A percentile compares a stretch with the other conserved stretches of the same genome.
Conservation (phyloP, 2,113 vertebrate species). For the Tragulus kanchil region DNA sequence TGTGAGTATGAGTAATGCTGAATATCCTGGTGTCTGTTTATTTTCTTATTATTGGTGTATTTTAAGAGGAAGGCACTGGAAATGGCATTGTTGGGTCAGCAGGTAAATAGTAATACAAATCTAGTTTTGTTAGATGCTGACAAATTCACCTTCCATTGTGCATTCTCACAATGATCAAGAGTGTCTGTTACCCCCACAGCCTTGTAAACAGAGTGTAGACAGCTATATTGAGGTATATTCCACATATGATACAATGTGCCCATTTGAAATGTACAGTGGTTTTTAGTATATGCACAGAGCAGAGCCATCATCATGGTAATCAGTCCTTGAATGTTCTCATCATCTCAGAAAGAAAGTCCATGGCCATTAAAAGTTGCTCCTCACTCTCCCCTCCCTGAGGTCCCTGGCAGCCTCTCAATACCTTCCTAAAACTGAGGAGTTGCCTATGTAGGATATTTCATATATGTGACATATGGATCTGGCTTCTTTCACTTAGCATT, state of each 20-base stretch:
- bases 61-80: constrained; percentile 3
- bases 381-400: background rate
- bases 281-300: constrained; percentile 1
- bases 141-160: background rate
- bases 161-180: background rate
- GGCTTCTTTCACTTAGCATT: background rate
- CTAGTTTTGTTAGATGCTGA: background rate
- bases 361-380: background rate
- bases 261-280: background rate
- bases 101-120: background rate
- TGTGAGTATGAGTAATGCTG: background rate
- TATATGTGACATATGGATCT: background rate
- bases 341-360: background rate
- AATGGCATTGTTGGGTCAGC: background rate
- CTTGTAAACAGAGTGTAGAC: background rate
- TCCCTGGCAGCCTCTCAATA: background rate
- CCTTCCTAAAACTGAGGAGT: background rate
- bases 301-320: background rate
- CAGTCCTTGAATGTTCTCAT: background rate
- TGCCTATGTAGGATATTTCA: background rate
- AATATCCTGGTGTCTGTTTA: background rate
- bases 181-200: background rate
- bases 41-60: background rate
- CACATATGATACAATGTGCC: background rate
- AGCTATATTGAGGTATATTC: background rate